Base-by-base conservation (phyloP, 2,113 vertebrate species). In the Cephalophus harveyi region DNA sequence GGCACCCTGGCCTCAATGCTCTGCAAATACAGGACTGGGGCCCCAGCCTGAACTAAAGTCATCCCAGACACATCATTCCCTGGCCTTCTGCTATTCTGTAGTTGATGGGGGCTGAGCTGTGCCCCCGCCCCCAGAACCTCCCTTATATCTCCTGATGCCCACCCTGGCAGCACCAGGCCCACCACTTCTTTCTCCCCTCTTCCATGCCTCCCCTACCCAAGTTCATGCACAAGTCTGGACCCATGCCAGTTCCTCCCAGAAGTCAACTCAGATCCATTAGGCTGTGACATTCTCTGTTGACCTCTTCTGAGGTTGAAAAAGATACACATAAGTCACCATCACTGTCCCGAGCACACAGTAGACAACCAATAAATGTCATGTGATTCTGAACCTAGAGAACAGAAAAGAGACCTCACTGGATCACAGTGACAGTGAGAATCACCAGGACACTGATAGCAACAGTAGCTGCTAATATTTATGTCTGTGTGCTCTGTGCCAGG, bases 181-280 rank as follows among this genome's bases (percentile, higher is more conserved):
- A 3, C 12, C 0, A 16, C 7, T 0, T 11, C 36, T 48, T 28
- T 30, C 1, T 14, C 16, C 1, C 12, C 33, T 28, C 36, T 6
- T 28, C n/a, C 12, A 3, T 6, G 17, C 9, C 23, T 28, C 7
- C 10, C 1, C 40, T 3, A 36, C 54, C 8, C 8, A 89, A 59
- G 54, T 8, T 13, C 14, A 50, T 0, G 2, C 36, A 28, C 15
- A 40, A 60, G 50, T 48, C 3, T 7, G 40, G 3, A 79, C 6
- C n/a, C 21, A 25, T 11, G 28, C 14, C 57, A 54, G 33, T 2
- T 33, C 28, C 52, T 1, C 50, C 10, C 4, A 27, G 27, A 92
- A 96, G 48, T 15, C 50, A 76, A 25, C 27, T 52, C 21, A 43
- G 27, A 12, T 15, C 15, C 62, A 28, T 40, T 17, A 7, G 54